A percentile compares a stretch with the other conserved stretches of the same genome.
phyloP scores from a whole-genome alignment of 2,113 vertebrate species.

The Passer domesticus region DNA sequence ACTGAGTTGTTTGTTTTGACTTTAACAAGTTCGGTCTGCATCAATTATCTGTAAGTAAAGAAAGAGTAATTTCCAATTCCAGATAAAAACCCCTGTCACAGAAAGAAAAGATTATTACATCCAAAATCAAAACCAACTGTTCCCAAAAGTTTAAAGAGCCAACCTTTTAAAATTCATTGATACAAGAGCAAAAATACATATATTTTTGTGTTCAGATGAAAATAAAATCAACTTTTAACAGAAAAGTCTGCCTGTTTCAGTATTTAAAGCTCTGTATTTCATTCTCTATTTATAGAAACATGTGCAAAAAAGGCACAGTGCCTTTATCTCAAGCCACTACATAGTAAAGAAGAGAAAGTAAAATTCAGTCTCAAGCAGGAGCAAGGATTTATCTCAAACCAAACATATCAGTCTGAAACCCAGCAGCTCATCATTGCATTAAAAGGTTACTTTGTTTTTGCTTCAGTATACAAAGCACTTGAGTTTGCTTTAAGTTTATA shows the following conservation, averaged over 20 bases:
- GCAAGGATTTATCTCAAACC: constrained; percentile 15
- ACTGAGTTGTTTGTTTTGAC: constrained; percentile 81
- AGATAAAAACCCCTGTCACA: constrained; percentile 62
- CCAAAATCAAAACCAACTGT: constrained; percentile 71
- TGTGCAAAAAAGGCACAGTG: background rate
- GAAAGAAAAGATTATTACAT: constrained; percentile 60
- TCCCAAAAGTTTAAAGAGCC: constrained; percentile 48
- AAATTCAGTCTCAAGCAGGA: background rate
- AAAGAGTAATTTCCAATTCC: constrained; percentile 71
- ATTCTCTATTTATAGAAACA: constrained; percentile 39
- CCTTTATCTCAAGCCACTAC: constrained; percentile 14
- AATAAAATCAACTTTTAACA: constrained; percentile 44
- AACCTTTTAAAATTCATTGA: constrained; percentile 56
- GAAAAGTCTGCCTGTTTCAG: background rate
- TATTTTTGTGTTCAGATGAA: constrained; percentile 27
- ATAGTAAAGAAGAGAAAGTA: constrained; percentile 38
- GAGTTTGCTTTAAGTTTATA: background rate
- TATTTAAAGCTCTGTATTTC: background rate
- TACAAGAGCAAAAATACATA: constrained; percentile 1
- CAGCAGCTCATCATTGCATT: constrained; percentile 37
- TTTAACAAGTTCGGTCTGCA: constrained; percentile 85
- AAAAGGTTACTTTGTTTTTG: constrained; percentile 21
- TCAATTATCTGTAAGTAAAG: constrained; percentile 78
- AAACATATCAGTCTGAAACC: constrained; percentile 29
- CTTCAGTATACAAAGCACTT: background rate